Evolutionary conservation across 2,113 vertebrate species (phyloP).

Genomic region (Micronycteris hirsuta): DNA sequence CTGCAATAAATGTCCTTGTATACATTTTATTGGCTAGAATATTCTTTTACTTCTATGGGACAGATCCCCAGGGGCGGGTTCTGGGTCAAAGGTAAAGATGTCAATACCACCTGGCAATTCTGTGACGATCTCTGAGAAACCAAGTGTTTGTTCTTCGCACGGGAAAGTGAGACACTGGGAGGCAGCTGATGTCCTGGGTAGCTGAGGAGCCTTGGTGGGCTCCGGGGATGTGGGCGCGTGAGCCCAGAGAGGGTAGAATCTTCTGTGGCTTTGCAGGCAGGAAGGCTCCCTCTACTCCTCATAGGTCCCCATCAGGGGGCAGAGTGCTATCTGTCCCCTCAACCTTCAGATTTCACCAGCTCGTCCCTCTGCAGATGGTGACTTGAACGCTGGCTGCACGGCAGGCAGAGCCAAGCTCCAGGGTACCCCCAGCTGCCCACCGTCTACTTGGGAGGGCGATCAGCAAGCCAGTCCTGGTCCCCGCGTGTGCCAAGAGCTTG

Average conservation of each 20-base stretch:
- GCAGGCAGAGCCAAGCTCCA: neutral
- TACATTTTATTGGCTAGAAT: fast-evolving
- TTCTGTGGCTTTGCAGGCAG: too few species aligned
- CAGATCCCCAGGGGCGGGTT: neutral
- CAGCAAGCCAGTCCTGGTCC: neutral
- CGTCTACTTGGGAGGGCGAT: fast-evolving
- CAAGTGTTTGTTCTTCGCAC: neutral
- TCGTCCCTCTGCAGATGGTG: neutral
- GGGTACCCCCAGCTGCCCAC: fast-evolving
- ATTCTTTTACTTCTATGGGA: neutral
- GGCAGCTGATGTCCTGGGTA: fast-evolving
- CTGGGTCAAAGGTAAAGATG: neutral
- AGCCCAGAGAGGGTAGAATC: neutral
- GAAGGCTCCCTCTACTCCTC: neutral
- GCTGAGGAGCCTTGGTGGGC: neutral
- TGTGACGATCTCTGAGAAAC: neutral
- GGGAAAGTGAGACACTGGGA: neutral
- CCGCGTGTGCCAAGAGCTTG: fast-evolving
- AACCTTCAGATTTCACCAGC: neutral
- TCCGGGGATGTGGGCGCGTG: neutral
- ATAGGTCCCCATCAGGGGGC: neutral
- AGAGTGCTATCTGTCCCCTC: fast-evolving
- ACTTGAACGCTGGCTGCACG: neutral
- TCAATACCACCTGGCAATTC: neutral
- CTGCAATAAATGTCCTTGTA: neutral